Percentiles rank a stretch among this genome's conserved stretches.
Conservation (phyloP, 2,797 vertebrate species). For the Cossypha polioptera region DNA sequence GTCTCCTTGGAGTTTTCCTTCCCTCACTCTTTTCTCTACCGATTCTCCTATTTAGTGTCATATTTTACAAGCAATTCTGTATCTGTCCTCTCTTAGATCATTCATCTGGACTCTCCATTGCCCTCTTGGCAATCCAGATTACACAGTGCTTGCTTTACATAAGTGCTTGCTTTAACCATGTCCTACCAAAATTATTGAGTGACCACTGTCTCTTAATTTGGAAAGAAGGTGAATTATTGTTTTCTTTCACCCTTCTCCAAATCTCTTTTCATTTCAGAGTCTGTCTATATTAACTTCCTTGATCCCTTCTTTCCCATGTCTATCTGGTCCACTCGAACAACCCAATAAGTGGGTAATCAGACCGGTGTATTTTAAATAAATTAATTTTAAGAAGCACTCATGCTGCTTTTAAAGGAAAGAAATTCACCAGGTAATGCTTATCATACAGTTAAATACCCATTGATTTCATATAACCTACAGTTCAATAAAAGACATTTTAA, state of each 20-base stretch:
- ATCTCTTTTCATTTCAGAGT: not conserved
- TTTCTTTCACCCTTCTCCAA: not conserved
- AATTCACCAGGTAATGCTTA: not conserved
- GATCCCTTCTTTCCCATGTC: not conserved
- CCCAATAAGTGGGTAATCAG: accelerated
- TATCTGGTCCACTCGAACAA: accelerated
- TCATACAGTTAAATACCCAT: not conserved
- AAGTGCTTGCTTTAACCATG: not conserved
- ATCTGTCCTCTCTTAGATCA: not conserved
- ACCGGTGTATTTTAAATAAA: not conserved
- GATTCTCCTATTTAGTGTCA: not conserved
- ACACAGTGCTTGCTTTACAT: not conserved
- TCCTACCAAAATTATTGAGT: not conserved
- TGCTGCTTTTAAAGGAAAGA: not conserved
- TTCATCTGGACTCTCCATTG: not conserved
- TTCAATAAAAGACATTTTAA: not conserved
- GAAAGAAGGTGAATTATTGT: not conserved
- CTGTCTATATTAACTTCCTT: not conserved
- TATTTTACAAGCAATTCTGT: not conserved
- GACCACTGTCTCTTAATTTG: not conserved
- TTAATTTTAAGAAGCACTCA: not conserved
- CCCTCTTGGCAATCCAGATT: not conserved
- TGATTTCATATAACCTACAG: not conserved
- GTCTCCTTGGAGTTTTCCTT: not conserved
- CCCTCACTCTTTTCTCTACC: not conserved